These are phyloP conservation scores for Pterobdella sp. DNA, from an alignment of 2,888 invertebrate genomes.

Conservation along the genomic window DNA sequence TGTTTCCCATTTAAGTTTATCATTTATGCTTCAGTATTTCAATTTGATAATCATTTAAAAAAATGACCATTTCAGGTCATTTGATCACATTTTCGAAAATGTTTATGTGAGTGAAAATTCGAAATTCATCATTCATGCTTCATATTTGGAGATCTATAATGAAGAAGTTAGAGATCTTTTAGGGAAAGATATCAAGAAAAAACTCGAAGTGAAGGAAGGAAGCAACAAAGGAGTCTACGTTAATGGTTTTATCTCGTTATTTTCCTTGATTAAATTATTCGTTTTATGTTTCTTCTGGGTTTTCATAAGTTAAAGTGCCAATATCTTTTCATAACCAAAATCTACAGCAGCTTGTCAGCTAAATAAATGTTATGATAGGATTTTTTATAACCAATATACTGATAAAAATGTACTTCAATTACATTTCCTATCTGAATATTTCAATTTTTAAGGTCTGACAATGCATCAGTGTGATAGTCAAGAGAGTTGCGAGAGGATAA, in stretches of 20 bases:
- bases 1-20: too few species aligned
- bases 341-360: too few species aligned
- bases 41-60: too few species aligned
- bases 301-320: too few species aligned
- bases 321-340: too few species aligned
- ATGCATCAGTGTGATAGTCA: conserved; percentile 71
- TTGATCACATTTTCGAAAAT: conserved; percentile 77
- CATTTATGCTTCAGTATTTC: too few species aligned
- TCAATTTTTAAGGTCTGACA: conserved; percentile 61
- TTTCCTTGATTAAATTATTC: not conserved
- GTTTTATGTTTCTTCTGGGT: not conserved
- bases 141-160: conserved; percentile 76
- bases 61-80: too few species aligned
- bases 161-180: conserved; percentile 69
- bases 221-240: conserved; percentile 62
- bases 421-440: too few species aligned
- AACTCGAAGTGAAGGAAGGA: conserved; percentile 63
- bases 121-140: conserved; percentile 67
- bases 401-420: too few species aligned
- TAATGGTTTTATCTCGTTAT: conserved; percentile 50
- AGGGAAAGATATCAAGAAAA: conserved; percentile 57
- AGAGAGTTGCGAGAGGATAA: conserved; percentile 65
- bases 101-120: conserved; percentile 56
- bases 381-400: too few species aligned
- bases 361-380: too few species aligned